These are phyloP conservation scores for Microtus pennsylvanicus DNA, from an alignment of 2,113 vertebrate genomes.

Conservation along the genomic window DNA sequence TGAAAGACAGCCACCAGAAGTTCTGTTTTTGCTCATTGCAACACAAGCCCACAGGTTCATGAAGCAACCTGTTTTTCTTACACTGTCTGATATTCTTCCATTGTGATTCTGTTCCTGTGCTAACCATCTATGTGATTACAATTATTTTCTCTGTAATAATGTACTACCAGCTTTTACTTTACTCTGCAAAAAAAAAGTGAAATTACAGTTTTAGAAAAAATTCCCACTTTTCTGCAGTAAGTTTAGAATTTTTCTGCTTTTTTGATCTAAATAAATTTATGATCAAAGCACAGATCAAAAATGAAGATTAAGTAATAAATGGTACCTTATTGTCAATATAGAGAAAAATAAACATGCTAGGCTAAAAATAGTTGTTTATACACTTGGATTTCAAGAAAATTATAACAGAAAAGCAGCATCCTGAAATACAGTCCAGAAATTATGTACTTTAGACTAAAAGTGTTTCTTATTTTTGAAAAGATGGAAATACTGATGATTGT, in stretches of 20 bases:
- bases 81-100: background rate
- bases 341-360: background rate
- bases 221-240: background rate
- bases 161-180: slow-evolving; percentile 25
- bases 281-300: slow-evolving; percentile 32
- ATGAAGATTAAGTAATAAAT: background rate
- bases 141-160: slow-evolving; percentile 36
- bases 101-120: background rate
- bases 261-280: background rate
- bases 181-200: background rate
- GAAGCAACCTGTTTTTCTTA: background rate
- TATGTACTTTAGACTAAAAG: slow-evolving; percentile 32
- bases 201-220: background rate
- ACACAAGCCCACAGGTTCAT: background rate
- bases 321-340: background rate
- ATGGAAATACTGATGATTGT: slow-evolving; percentile 60
- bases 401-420: background rate
- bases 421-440: slow-evolving; percentile 28
- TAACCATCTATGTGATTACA: background rate
- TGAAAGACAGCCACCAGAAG: background rate
- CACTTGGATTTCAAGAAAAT: background rate
- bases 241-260: slow-evolving; percentile 7
- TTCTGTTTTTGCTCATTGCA: slow-evolving; percentile 4
- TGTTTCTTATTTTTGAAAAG: slow-evolving; percentile 47
- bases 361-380: background rate